A percentile compares a stretch with the other conserved stretches of the same genome.
Conservation (phyloP, 2,888 invertebrate genomes). For the Eulithis testata region DNA sequence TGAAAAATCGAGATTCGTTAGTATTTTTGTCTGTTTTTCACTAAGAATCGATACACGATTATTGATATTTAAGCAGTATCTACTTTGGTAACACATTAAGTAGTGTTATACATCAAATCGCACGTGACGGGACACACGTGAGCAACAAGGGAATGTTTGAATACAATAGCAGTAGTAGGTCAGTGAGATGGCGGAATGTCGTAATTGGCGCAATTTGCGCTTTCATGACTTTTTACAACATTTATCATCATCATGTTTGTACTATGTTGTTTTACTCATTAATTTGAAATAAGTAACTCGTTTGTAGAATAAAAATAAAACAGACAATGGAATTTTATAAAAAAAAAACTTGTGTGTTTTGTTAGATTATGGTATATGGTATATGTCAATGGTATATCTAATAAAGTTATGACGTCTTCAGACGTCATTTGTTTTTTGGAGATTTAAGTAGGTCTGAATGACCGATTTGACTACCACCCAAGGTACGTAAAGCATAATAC, state of each 20-base stretch:
- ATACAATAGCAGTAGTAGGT: conserved; percentile 25
- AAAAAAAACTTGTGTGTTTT: no score
- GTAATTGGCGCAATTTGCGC: conserved; percentile 33
- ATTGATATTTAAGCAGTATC: no score
- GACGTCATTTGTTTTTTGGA: no score
- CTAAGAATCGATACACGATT: no score
- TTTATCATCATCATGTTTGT: conserved; percentile 30
- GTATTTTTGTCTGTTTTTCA: no score
- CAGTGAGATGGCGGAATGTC: conserved; percentile 33
- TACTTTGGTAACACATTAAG: neutral
- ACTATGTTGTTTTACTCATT: neutral
- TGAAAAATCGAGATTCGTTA: no score
- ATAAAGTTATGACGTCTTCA: no score
- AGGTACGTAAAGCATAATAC: no score
- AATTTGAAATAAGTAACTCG: neutral
- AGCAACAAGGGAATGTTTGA: neutral
- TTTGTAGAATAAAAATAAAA: neutral
- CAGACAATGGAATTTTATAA: no score
- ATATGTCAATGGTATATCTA: no score
- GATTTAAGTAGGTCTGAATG: no score
- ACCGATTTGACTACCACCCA: no score
- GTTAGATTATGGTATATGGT: neutral
- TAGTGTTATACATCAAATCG: neutral
- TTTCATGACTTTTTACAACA: conserved; percentile 32
- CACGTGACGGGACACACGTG: neutral